Evolutionary conservation across 1,140 invertebrate species (phyloP).

Genomic region (Zelostemma sp.): DNA sequence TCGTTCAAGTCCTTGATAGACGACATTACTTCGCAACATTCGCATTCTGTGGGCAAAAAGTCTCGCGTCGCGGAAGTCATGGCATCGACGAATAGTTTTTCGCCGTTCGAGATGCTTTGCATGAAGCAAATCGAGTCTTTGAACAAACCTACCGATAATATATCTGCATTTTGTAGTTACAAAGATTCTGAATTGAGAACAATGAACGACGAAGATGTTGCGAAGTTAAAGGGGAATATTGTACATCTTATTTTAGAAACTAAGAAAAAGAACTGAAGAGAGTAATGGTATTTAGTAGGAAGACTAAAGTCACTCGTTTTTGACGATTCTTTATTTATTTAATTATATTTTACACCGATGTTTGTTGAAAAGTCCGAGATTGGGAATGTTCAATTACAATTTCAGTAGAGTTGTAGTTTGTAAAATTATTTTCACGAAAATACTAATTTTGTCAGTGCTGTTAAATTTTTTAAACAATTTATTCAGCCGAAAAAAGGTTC

Average conservation of each 20-base stretch:
- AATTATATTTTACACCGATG: too few species aligned
- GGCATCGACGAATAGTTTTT: constrained; percentile 4
- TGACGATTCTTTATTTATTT: too few species aligned
- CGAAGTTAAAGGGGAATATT: constrained; percentile 39
- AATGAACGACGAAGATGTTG: constrained; percentile 28
- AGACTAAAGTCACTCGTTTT: too few species aligned
- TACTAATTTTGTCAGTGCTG: too few species aligned
- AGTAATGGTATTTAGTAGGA: too few species aligned
- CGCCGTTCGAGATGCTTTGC: constrained; percentile 29
- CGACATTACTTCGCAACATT: neutral
- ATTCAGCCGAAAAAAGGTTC: too few species aligned
- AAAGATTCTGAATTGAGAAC: constrained; percentile 31
- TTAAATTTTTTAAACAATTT: too few species aligned
- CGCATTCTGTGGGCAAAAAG: constrained; percentile 1
- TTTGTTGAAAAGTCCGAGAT: too few species aligned
- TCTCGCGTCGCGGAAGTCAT: neutral
- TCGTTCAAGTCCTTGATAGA: neutral
- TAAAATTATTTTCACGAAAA: too few species aligned
- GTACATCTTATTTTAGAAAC: constrained; percentile 36
- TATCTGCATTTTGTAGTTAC: constrained; percentile 33
- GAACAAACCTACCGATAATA: constrained; percentile 24
- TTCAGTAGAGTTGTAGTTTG: too few species aligned
- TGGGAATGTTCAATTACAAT: too few species aligned
- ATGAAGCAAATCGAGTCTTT: constrained; percentile 31
- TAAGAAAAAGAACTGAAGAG: constrained; percentile 29